phyloP scores from a whole-genome alignment of 92 coral and sea anemone species.

The Bergia sp. region DNA sequence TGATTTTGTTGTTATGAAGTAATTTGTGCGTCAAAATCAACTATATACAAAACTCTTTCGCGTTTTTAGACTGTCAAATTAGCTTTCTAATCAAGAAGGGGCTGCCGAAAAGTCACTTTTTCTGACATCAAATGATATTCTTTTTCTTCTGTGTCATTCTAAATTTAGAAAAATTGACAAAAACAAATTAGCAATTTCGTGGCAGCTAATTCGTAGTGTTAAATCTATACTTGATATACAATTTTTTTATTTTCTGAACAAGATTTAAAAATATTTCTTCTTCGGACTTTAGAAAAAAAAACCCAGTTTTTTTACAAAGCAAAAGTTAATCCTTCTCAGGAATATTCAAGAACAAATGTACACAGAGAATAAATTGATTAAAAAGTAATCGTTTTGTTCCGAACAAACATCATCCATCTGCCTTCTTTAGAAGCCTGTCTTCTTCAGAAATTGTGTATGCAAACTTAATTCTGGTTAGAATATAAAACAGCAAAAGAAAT shows the following conservation, averaged over 20 bases:
- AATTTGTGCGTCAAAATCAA: slow-evolving; percentile 37
- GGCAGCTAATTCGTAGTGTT: slow-evolving; percentile 10
- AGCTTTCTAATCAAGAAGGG: slow-evolving; percentile 29
- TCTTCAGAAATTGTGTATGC: slow-evolving; percentile 53
- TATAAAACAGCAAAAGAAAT: slow-evolving; percentile 47
- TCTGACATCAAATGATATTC: slow-evolving; percentile 44
- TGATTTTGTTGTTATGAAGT: slow-evolving; percentile 5
- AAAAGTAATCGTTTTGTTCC: slow-evolving; percentile 45
- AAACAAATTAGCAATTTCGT: slow-evolving; percentile 36
- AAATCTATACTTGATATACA: background rate
- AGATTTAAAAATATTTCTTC: background rate
- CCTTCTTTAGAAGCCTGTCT: slow-evolving; percentile 63
- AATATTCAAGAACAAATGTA: slow-evolving; percentile 43
- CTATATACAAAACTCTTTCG: background rate
- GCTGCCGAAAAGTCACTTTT: slow-evolving; percentile 47
- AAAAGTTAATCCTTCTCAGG: slow-evolving; percentile 5
- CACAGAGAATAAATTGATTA: slow-evolving; percentile 31
- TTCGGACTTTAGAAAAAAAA: background rate
- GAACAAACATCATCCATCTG: slow-evolving; percentile 64
- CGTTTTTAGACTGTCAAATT: slow-evolving; percentile 40
- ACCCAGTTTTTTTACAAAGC: background rate
- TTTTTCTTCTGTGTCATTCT: slow-evolving; percentile 40
- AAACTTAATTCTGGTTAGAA: slow-evolving; percentile 56
- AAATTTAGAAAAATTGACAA: slow-evolving; percentile 41
- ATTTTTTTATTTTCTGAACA: background rate